Evolutionary conservation across 2,888 invertebrate genomes (phyloP).

Genomic region (Limenitis camilla): DNA sequence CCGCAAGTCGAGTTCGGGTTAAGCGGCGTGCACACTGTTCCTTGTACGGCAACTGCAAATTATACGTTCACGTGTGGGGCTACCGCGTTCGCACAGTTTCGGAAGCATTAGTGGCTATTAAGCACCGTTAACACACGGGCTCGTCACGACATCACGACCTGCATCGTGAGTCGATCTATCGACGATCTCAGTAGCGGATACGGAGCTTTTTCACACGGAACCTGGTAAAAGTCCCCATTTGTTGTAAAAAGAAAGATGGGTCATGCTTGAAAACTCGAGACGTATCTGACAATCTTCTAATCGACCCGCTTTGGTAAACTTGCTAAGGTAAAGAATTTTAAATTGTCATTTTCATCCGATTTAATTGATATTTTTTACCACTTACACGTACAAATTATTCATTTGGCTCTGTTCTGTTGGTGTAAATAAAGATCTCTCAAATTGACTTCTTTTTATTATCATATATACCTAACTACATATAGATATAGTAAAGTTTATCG

Average conservation of each 20-base stretch:
- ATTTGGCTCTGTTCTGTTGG: no score
- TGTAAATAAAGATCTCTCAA: no score
- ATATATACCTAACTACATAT: no score
- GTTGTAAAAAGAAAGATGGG: not conserved
- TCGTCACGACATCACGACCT: slow-evolving; percentile 69
- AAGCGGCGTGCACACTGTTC: slow-evolving; percentile 26
- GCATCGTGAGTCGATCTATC: slow-evolving; percentile 64
- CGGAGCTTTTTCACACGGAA: slow-evolving; percentile 60
- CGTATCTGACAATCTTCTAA: no score
- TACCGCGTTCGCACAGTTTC: slow-evolving; percentile 75
- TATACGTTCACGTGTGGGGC: slow-evolving; percentile 68
- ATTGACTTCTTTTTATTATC: no score
- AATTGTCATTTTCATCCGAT: no score
- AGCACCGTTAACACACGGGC: slow-evolving; percentile 71
- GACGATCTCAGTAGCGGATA: slow-evolving; percentile 65
- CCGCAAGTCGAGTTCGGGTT: slow-evolving; percentile 17
- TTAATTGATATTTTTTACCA: no score
- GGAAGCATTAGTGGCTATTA: slow-evolving; percentile 74
- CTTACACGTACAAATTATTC: no score
- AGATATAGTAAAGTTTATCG: no score
- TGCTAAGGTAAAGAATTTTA: no score
- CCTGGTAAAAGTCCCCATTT: slow-evolving; percentile 11
- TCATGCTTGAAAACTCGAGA: not conserved
- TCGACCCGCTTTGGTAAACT: no score
- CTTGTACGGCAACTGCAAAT: slow-evolving; percentile 48